Evolutionary conservation across 1,140 invertebrate genomes (phyloP), one percentile per base, ranked within the genome.

Genomic region (Pachypsylla venusta): DNA sequence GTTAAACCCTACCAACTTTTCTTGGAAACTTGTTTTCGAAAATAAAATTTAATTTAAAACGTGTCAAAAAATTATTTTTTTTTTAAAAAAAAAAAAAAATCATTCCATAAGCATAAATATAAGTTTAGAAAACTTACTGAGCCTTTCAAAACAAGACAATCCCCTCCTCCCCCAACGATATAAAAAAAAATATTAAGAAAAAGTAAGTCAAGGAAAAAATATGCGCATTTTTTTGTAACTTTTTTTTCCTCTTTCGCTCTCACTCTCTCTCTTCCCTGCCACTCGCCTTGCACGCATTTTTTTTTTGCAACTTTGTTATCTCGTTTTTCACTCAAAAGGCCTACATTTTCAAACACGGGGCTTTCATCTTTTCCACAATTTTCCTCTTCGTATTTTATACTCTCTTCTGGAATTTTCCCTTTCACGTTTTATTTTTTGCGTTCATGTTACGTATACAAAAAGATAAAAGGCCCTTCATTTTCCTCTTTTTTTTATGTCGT

Each of bases 121-220:
- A n/a, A n/a, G n/a, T n/a, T n/a, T n/a, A n/a, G n/a, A n/a, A n/a
- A n/a, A n/a, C n/a, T n/a, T n/a, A n/a, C n/a, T n/a, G n/a, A n/a
- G n/a, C n/a, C n/a, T n/a, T n/a, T n/a, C n/a, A n/a, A n/a, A n/a
- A n/a, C n/a, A n/a, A n/a, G n/a, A n/a, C n/a, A n/a, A n/a, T n/a
- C n/a, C n/a, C n/a, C n/a, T n/a, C n/a, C n/a, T n/a, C n/a, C n/a
- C n/a, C n/a, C n/a, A n/a, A n/a, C n/a, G n/a, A n/a, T n/a, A n/a
- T n/a, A n/a, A n/a, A n/a, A n/a, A 5, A 48, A 22, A 35, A 35
- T 35, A 35, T 10, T 7, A 35, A n/a, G 30, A 35, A 22, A 48
- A 48, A 48, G 42, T 48, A 48, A 48, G 42, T 48, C 42, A 48
- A 48, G 42, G 42, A 48, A 48, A 19, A 48, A 48, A 48, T 48